These are phyloP conservation scores for Drosophila pseudotakahashii DNA, from an alignment of 2,888 invertebrate genomes.

Conservation along the genomic window DNA sequence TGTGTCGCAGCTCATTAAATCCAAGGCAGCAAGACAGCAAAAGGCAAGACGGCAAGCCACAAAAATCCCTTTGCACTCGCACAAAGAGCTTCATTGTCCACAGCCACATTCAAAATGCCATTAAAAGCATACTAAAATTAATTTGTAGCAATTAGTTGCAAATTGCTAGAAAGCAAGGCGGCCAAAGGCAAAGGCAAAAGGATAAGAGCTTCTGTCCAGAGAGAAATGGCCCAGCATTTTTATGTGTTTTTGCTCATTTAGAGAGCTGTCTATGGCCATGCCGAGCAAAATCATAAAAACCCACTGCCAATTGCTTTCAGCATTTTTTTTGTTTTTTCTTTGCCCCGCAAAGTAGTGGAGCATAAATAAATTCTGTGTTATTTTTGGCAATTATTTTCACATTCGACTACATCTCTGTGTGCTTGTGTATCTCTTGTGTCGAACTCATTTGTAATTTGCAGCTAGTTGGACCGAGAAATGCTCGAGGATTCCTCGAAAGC, in stretches of 20 bases:
- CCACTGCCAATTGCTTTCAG: slow-evolving; percentile 47
- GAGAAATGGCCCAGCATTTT: slow-evolving; percentile 75
- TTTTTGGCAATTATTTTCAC: slow-evolving; percentile 80
- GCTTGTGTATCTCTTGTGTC: slow-evolving; percentile 24
- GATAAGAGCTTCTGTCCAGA: slow-evolving; percentile 29
- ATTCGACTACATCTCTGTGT: slow-evolving; percentile 62
- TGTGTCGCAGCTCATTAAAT: slow-evolving; percentile 74
- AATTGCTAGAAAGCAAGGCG: slow-evolving; percentile 70
- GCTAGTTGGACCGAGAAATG: slow-evolving; percentile 43
- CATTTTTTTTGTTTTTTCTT: neutral
- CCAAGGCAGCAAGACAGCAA: slow-evolving; percentile 41
- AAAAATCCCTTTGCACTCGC: slow-evolving; percentile 54
- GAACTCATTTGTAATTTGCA: slow-evolving; percentile 78
- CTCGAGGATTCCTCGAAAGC: slow-evolving; percentile 3
- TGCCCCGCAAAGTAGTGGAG: slow-evolving; percentile 46
- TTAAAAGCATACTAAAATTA: slow-evolving; percentile 80
- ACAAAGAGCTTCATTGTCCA: slow-evolving; percentile 66
- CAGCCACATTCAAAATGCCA: slow-evolving; percentile 79
- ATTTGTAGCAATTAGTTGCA: slow-evolving; percentile 80
- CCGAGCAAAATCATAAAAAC: slow-evolving; percentile 71
- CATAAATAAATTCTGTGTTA: slow-evolving; percentile 78
- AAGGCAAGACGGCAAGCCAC: slow-evolving; percentile 62
- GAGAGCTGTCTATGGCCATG: slow-evolving; percentile 66
- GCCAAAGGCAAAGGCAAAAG: slow-evolving; percentile 33
- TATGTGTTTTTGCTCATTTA: slow-evolving; percentile 77